Base-by-base conservation (phyloP, 2,113 vertebrate species). In the Lethenteron reissneri region DNA sequence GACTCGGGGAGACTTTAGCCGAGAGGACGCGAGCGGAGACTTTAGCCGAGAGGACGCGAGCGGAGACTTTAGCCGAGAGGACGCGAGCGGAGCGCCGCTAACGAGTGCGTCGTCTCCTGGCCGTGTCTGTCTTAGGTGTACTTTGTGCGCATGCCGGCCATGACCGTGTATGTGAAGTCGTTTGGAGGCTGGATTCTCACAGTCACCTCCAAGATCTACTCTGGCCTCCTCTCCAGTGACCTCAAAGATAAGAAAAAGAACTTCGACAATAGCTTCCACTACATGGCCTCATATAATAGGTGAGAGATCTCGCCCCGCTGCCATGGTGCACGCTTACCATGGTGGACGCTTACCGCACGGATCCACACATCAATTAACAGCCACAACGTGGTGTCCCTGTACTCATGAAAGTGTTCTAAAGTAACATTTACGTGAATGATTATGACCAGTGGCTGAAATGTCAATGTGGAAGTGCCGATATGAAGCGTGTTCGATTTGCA, bases 251-350 rank as follows among this genome's bases (percentile, higher is more conserved):
- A 8, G 10, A 7, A 58, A 11, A 80, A 80, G 8, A 10, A 73
- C 11, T 83, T 79, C 60, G 9, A 73, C 2, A 71, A 71, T 11
- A 73, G 10, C 10, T 78, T 11, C 73, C 75, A 76, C 74, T 82
- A 73, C 11, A 74, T 73, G 11, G 80, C 71, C 12, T 79, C 76
- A 68, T 85, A 83, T 56, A 77, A 85, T 79, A 83, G 83, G 83
- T 85, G 72, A 73, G 70, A 17, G 41, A 41, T 41, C 41, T 41
- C 41, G 41, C 6, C 41, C 41, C 41, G 6, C 41, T 41, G 41
- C 41, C 41, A 41, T 4, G 41, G 41, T 3, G 41, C 41, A 41
- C 41, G 41, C 41, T 41, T 41, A 7, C 41, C 41, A 41, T 6
- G 41, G 41, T 41, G 41, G 41, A 41, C 41, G 41, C 41, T 41